Base-by-base conservation (phyloP, 2,888 invertebrate species). In the Endomychus coccineus region DNA sequence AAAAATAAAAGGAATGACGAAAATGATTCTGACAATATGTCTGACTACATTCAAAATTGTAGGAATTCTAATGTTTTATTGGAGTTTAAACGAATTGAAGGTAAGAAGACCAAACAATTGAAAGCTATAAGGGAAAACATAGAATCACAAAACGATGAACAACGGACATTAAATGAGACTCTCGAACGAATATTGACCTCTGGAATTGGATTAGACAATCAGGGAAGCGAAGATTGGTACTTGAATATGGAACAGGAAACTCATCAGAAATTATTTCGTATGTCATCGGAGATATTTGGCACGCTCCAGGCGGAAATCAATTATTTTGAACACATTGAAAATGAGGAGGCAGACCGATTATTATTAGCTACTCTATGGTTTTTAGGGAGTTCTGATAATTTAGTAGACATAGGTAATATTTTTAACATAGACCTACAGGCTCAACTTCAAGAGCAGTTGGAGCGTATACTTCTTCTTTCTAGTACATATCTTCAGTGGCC, bases 241-340 rank as follows among this genome's bases (percentile, higher is more conserved):
- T 19, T 19, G 21, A n/a, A 19, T 19, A 7, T 19, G 21, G 21
- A 6, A 6, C 6, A 19, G n/a, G 21, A 19, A 7, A 6, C 6
- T 6, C n/a, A 7, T 19, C n/a, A 7, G 6, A 6, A n/a, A 19
- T 19, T 19, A 14, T 52, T 52, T 39, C 40, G 50, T 12, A 49
- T 52, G 46, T 44, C 35, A 15, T 39, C 42, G 15, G 37, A 27
- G 10, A 45, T 50, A 7, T 25, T 44, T 16, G 36, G 37, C 22
- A 39, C 44, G 21, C 36, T 52, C 6, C 46, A 48, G 36, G 49
- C 45, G 1, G 51, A 52, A 45, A 42, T 52, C 9, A 45, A 48
- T 27, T 16, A 36, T 13, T 33, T 25, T 3, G 43, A 46, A 24
- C 34, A 44, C 27, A 17, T 43, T 6, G 34, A 40, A 22, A 31